Evolutionary conservation across 2,888 invertebrate genomes (phyloP).

Genomic region (Mechanitis messenoides): DNA sequence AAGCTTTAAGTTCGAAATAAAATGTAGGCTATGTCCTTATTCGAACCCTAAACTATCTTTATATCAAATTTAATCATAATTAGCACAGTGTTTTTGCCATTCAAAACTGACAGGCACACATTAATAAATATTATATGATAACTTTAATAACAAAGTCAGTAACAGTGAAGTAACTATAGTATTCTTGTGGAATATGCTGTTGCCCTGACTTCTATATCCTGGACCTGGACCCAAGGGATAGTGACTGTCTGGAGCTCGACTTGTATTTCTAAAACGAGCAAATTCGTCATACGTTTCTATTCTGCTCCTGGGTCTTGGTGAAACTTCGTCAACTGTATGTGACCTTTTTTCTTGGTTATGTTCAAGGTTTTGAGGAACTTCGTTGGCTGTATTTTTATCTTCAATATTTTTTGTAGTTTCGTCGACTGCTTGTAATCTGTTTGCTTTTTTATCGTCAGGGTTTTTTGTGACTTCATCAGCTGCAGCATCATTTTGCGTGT

Average conservation of each 20-base stretch:
- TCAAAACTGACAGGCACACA: too few species aligned
- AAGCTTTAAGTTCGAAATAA: too few species aligned
- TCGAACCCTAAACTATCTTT: too few species aligned
- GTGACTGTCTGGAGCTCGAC: slow-evolving; percentile 47
- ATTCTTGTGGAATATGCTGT: background rate
- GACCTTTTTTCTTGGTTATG: slow-evolving; percentile 5
- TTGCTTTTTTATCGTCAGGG: background rate
- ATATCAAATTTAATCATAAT: too few species aligned
- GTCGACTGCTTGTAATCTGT: slow-evolving; percentile 11
- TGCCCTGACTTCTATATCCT: slow-evolving; percentile 23
- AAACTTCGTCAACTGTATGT: slow-evolving; percentile 14
- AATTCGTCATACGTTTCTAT: slow-evolving; percentile 48
- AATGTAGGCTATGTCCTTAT: too few species aligned
- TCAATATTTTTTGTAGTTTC: background rate
- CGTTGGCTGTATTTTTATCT: too few species aligned
- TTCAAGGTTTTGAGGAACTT: background rate
- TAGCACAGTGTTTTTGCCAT: too few species aligned
- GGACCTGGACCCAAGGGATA: slow-evolving; percentile 36
- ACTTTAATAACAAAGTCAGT: background rate
- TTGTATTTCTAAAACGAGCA: slow-evolving; percentile 40
- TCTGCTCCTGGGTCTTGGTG: slow-evolving; percentile 32
- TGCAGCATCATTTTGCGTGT: background rate
- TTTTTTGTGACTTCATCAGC: background rate
- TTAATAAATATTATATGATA: too few species aligned
- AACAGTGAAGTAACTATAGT: background rate